A percentile compares a stretch with the other conserved stretches of the same genome.
phyloP scores from a whole-genome alignment of 1,140 invertebrate species.

The Drosophila watanabei region DNA sequence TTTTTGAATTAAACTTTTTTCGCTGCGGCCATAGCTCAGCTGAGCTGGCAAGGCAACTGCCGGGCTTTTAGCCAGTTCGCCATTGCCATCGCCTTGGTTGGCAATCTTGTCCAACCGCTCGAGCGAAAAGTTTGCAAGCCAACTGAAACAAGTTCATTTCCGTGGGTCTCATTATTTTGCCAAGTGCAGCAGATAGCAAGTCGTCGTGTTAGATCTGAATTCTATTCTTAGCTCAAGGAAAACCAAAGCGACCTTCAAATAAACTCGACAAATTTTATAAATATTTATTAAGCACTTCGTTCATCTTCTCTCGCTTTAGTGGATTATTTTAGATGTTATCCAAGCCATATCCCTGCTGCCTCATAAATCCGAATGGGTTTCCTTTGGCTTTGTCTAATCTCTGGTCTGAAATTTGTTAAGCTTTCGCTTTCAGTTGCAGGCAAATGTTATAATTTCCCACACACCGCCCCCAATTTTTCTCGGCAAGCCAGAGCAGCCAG shows the following conservation, averaged over 20 bases:
- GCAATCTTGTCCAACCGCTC: slow-evolving; percentile 77
- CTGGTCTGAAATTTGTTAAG: slow-evolving; percentile 74
- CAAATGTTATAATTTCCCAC: slow-evolving; percentile 74
- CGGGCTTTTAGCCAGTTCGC: slow-evolving; percentile 40
- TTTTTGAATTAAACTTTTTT: slow-evolving; percentile 85
- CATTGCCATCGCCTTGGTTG: slow-evolving; percentile 26
- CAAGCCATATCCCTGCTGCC: slow-evolving; percentile 11
- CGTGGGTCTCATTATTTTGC: slow-evolving; percentile 64
- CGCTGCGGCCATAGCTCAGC: slow-evolving; percentile 72
- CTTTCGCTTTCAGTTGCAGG: slow-evolving; percentile 74
- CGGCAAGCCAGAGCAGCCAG: background rate
- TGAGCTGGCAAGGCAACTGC: slow-evolving; percentile 40
- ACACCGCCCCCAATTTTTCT: slow-evolving; percentile 10
- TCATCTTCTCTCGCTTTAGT: background rate
- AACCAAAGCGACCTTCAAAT: background rate
- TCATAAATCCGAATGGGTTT: slow-evolving; percentile 44
- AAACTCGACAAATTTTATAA: background rate
- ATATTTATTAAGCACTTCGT: slow-evolving; percentile 6
- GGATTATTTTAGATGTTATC: background rate
- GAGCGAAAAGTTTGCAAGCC: slow-evolving; percentile 63
- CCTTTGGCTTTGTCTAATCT: slow-evolving; percentile 60
- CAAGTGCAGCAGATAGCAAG: slow-evolving; percentile 34
- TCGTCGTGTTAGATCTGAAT: background rate
- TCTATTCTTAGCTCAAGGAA: background rate
- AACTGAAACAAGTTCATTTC: slow-evolving; percentile 75